Evolutionary conservation across 92 coral and sea anemone genomes (phyloP).

Genomic region (Epizoanthus illoricatus): DNA sequence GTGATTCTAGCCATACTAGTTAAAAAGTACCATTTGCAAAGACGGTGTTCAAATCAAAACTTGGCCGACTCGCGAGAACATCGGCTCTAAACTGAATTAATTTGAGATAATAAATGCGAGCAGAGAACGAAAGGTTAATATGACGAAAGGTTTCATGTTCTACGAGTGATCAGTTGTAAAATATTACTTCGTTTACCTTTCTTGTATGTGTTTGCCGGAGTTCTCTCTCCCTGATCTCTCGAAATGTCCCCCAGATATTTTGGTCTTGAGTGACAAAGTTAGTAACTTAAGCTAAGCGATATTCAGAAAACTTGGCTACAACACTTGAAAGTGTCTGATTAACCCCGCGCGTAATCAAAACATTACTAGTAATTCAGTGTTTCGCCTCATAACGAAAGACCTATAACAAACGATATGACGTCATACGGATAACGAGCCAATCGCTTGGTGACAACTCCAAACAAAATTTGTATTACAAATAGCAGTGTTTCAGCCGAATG

Average conservation of each 20-base stretch:
- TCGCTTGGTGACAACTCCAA: not conserved
- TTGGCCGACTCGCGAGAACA: not conserved
- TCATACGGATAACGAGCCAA: constrained; percentile 19
- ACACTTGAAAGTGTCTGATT: constrained; percentile 11
- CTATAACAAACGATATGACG: constrained; percentile 32
- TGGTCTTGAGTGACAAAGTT: not conserved
- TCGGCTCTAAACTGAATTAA: not conserved
- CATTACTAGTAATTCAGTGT: not conserved
- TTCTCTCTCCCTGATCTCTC: not conserved
- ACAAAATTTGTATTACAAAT: constrained; percentile 22
- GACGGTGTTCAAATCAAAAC: not conserved
- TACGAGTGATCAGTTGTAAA: too few relatives aligned
- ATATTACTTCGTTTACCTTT: too few relatives aligned
- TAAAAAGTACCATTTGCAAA: not conserved
- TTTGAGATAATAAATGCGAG: not conserved
- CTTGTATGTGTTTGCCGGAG: not conserved
- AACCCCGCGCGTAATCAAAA: constrained; percentile 6
- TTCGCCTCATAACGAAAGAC: constrained; percentile 12
- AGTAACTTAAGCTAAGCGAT: constrained; percentile 12
- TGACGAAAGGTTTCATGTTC: not conserved
- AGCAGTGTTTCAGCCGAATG: constrained; percentile 2
- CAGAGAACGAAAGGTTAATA: constrained; percentile 9
- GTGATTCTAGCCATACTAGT: not conserved
- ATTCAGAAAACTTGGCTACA: constrained; percentile 14
- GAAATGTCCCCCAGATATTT: not conserved